Evolutionary conservation across 2,888 invertebrate species (phyloP), one percentile per base, ranked within the genome.

Genomic region (Lasiommata megera): DNA sequence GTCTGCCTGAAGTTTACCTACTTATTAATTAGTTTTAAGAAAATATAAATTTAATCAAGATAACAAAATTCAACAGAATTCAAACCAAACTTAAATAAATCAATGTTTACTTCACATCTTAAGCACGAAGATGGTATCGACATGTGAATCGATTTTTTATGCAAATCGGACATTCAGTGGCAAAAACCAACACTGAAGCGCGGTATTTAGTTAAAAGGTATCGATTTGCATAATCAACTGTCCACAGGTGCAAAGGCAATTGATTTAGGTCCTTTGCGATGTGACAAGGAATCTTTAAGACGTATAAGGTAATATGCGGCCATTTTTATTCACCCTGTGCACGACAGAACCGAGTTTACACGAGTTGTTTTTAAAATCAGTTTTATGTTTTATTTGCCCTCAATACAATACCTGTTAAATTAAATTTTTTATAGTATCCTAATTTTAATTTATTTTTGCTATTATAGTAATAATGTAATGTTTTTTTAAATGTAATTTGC

Each of bases 161-260:
- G 56, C 52, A 54, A 63, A 63, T 59, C 46, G 47, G 52, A 54
- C 55, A 55, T 61, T 63, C 62, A 64, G 63, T 63, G 57, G 59
- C 53, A 63, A 53, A 60, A 55, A 63, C 57, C 56, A 64, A 65
- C 64, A 62, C 62, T 60, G 54, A 61, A 60, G 63, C 60, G 67
- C 67, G 66, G 67, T 67, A 67, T 69, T 69, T 69, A 67, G 69
- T 69, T 67, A 65, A 70, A 87, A 85, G 84, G 79, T 68, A 73
- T 67, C 69, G 70, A 85, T 90, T 88, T 86, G 86, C 88, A 89
- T 89, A 88, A 88, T 88, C 87, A 86, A 87, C 84, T 83, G 82
- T 84, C 83, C 76, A 88, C 88, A 87, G 88, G 88, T 88, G 86
- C 82, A 78, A 77, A 77, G 77, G 73, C 88, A 86, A 84, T 75